Base-by-base conservation (phyloP, 1,140 invertebrate species). In the Steinernema feltiae region DNA sequence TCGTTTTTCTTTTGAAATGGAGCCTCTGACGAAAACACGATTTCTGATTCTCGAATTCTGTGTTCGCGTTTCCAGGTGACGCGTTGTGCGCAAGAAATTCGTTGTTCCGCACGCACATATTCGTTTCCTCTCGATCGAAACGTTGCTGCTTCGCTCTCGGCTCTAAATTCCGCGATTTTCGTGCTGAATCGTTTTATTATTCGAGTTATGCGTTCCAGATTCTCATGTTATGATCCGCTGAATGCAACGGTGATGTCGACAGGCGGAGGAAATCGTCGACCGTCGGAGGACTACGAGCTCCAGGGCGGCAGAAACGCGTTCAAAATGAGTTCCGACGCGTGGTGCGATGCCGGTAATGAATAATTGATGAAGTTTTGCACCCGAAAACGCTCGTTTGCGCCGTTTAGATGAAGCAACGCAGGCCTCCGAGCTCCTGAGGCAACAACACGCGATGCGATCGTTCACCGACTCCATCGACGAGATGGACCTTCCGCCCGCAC, bases 381-480 rank as follows among this genome's bases (percentile, higher is more conserved):
- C 18, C 18, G 18, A 41, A 41, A 41, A 41, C 35, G 7, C 7
- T 18, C 18, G 35, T 41, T 63, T 27, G 53, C 7, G 12, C n/a
- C 7, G 12, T 27, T 27, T 27, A 63, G 53, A 63, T 21, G 53
- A 63, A 63, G 24, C 53, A 7, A 27, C 53, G 24, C 53, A 63
- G 24, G 53, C 53, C 2, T 15, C 53, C 12, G 78, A 82, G 69
- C 75, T 82, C 30, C 73, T 83, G 1, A 69, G 76, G 18, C 76
- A 82, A 53, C 83, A 82, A 70, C 73, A 63, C 48, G 84, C 84
- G 24, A 85, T 85, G 72, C 73, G 85, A 17, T 78, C 79, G n/a
- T 85, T 85, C 70, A 85, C 84, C 0, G 79, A 85, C 41, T 86
- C 85, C 1, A 79, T 85, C 29, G 84, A n/a, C n/a, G n/a, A 85